Conservation (phyloP, 2,797 vertebrate species). For the Tokudaia muenninki region DNA sequence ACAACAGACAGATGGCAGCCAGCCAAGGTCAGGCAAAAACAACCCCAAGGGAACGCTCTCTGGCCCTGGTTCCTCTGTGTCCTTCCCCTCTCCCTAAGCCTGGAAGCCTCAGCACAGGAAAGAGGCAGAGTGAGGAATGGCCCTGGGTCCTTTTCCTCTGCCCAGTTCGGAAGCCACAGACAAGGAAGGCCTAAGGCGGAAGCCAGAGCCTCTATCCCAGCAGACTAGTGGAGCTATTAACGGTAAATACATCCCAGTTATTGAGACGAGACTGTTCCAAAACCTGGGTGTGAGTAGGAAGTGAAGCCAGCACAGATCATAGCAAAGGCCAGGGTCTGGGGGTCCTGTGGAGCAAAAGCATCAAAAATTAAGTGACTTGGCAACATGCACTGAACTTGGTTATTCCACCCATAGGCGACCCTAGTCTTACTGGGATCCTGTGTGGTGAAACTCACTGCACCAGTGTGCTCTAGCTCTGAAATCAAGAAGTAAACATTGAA, state of each 20-base stretch:
- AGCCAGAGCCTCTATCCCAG: neutral
- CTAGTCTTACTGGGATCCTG: neutral
- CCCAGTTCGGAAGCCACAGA: neutral
- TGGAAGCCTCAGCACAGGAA: neutral
- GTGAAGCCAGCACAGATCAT: neutral
- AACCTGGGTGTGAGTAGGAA: constrained; percentile 8
- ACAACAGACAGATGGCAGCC: neutral
- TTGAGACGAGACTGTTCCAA: constrained; percentile 20
- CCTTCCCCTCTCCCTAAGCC: neutral
- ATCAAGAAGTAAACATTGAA: neutral
- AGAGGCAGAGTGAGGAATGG: neutral
- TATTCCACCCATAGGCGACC: neutral
- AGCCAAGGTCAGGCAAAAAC: neutral
- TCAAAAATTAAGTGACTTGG: neutral
- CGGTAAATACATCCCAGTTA: constrained; percentile 1
- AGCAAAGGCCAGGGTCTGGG: neutral
- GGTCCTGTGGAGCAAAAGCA: neutral
- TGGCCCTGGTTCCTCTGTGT: neutral
- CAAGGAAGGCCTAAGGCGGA: neutral
- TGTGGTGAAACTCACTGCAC: neutral
- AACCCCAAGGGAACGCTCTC: neutral
- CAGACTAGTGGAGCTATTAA: neutral
- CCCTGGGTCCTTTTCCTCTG: neutral
- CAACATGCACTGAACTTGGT: neutral
- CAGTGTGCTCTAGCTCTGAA: neutral